Evolutionary conservation across 92 coral and sea anemone species (phyloP), one percentile per base, ranked within the genome.

Genomic region (Phymanthus crucifer): DNA sequence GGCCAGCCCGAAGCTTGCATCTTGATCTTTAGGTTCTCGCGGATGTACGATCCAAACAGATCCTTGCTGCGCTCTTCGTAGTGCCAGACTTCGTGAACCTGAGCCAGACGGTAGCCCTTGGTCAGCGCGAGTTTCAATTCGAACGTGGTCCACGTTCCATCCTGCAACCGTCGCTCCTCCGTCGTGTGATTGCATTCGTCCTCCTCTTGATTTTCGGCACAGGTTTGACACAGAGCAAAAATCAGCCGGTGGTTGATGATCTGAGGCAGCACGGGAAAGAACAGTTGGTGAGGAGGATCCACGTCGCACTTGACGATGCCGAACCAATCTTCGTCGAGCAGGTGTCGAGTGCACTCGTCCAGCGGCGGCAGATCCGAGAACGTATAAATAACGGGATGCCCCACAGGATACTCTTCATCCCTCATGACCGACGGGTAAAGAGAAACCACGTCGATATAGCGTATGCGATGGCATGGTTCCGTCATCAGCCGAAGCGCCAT

Each of bases 231-330:
- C 19, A 80, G 85, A n/a, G 88, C 83, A 74, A 78, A 90, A 80
- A 76, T 76, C 32, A 87, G 77, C 47, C 83, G 87, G 17, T 40
- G 56, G 61, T 83, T 35, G 46, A 33, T 27, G 7, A 40, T 31
- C 45, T 69, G 73, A 18, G 94, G 94, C 0, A 90, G 78, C 12
- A 90, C 84, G 18, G 94, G 94, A 37, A 87, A 91, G 58, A 50
- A 87, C 40, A 87, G 71, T 40, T 80, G 75, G 5, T 85, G 83
- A 0, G 91, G 91, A 0, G 91, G 89, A 16, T 87, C 70, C 70
- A 90, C 85, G 0, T 79, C 73, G 66, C 89, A 84, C 52, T 90
- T 87, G 31, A 84, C 73, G 40, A 87, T 35, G 0, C 91, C 94
- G 56, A 83, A 87, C 57, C 78, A 87, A 29, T 16, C 33, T 37